These are phyloP conservation scores for Rutilus rutilus DNA, from an alignment of 2,113 vertebrate genomes.

Conservation along the genomic window DNA sequence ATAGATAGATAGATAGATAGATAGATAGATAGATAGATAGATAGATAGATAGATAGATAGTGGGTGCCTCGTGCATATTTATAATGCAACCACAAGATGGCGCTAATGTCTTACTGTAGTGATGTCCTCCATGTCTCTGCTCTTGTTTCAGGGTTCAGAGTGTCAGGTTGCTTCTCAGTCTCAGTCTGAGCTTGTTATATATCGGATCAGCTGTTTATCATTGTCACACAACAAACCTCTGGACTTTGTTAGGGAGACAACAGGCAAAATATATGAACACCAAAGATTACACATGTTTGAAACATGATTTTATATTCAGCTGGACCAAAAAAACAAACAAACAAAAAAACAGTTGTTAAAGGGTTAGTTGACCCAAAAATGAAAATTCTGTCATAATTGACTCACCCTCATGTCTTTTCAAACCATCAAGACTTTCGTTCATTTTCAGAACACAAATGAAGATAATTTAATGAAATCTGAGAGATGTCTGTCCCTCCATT, in stretches of 20 bases:
- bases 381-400: too few relatives aligned
- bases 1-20: neutral
- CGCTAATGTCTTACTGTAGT: constrained; percentile 14
- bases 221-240: neutral
- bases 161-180: neutral
- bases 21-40: constrained; percentile 17
- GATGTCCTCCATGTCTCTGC: neutral
- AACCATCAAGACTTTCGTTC: too few relatives aligned
- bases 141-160: neutral
- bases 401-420: too few relatives aligned
- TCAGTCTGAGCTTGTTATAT: neutral
- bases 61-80: neutral
- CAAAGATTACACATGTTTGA: neutral
- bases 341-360: neutral
- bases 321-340: neutral
- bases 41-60: constrained; percentile 47
- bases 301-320: neutral
- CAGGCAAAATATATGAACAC: neutral
- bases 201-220: neutral
- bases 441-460: too few relatives aligned
- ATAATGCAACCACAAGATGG: constrained; percentile 32
- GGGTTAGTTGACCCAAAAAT: too few relatives aligned
- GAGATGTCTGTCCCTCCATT: too few relatives aligned
- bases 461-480: too few relatives aligned
- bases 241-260: neutral